These are phyloP conservation scores for Amblyopsis rosae DNA, from an alignment of 2,113 vertebrate genomes.

Conservation along the genomic window DNA sequence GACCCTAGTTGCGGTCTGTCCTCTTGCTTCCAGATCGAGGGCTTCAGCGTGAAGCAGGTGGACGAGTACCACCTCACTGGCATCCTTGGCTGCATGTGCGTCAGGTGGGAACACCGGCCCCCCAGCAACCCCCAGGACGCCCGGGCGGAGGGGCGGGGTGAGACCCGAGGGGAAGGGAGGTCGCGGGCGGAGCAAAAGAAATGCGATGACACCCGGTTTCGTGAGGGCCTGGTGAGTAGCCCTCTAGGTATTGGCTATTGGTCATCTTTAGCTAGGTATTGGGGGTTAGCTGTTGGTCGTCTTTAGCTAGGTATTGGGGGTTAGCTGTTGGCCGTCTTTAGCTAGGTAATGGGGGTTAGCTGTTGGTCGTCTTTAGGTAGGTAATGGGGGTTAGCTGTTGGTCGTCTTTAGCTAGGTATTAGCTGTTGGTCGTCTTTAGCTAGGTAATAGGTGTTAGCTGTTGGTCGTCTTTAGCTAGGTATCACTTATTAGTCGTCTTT, in stretches of 20 bases:
- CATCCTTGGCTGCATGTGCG: conserved; percentile 80
- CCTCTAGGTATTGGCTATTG: background rate
- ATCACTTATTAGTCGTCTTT: no score
- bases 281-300: no score
- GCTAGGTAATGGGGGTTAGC: no score
- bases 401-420: no score
- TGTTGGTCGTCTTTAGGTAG: no score
- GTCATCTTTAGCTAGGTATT: no score
- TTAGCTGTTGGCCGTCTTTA: no score
- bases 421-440: no score
- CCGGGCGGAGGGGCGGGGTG: conserved; percentile 81
- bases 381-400: no score
- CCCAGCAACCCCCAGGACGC: conserved; percentile 75
- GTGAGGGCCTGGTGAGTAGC: conserved; percentile 84
- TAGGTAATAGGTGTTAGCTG: no score
- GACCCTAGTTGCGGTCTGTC: background rate
- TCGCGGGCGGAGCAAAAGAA: conserved; percentile 81
- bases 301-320: no score
- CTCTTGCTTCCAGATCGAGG: conserved; percentile 81
- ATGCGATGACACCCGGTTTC: conserved; percentile 65
- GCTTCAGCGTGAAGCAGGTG: conserved; percentile 89
- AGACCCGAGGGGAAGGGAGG: conserved; percentile 77
- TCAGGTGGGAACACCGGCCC: conserved; percentile 90
- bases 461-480: no score
- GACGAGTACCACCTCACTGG: conserved; percentile 94